Base-by-base conservation (phyloP, 2,113 vertebrate genomes). In the Hippopotamus amphibius region DNA sequence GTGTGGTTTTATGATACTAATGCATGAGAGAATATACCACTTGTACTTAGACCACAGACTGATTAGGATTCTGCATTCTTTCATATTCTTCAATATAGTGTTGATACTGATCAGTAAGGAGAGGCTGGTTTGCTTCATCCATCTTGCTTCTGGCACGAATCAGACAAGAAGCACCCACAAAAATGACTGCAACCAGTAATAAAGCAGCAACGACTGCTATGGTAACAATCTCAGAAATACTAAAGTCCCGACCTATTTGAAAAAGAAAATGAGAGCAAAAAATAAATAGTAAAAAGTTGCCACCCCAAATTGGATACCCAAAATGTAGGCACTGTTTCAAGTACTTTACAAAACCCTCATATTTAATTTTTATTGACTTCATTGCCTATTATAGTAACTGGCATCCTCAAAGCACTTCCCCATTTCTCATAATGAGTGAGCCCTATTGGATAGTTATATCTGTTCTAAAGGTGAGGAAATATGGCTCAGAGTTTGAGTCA, bases 21-120 rank as follows among this genome's bases (percentile, higher is more conserved):
- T 89, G 94, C 59, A 2, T 69, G 26, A 57, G 43, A 48, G 74
- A 37, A 69, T 79, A 48, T 71, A 17, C 87, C 84, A 68, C 30
- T 24, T 66, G 33, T 90, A 19, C 59, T 99, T 97, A 99, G 93
- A 99, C 99, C 61, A 99, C 98, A 66, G 99, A 99, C 71, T 99
- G 99, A 96, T 98, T 99, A 46, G 99, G 99, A 88, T 98, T 98
- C 12, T 98, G 96, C 80, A 99, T 95, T n/a, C 98, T 98, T 84
- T 99, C 99, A 4, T 99, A 99, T 41, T 99, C 99, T 46, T 99
- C 99, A 33, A 98, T 99, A n/a, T 99, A 99, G 41, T 99, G 99
- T 98, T 99, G 99, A 98, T 99, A 99, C 81, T 99, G 99, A 26
- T 99, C 99, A 41, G 98, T 98, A 37, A 99, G 99, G 95, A 99